Base-by-base conservation (phyloP, 2,888 invertebrate genomes). In the Eugnorisma glareosa region DNA sequence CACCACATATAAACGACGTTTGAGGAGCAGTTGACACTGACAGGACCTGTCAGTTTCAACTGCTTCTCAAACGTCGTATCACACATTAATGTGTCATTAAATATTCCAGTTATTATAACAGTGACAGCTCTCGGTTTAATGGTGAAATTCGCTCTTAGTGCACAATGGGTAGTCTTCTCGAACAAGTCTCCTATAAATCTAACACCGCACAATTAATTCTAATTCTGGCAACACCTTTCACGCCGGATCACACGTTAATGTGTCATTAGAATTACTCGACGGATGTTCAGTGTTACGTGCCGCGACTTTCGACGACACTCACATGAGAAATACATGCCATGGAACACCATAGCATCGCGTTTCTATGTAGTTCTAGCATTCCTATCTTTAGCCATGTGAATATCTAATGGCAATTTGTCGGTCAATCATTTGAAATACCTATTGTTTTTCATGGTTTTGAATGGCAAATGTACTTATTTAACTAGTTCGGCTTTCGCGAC, bases 261-360 rank as follows among this genome's bases (percentile, higher is more conserved):
- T 87, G 85, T 77, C 67, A 84, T 86, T 79, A 82, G 79, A 86
- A 87, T 79, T 82, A 85, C 72, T 67, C 45, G 83, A 78, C 86
- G 86, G 87, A 86, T 86, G 87, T 78, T 74, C 59, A 21, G 54
- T 37, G 85, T 74, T 82, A 87, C 77, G 86, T 86, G 84, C 48
- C 24, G 0, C 21, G 87, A 85, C 73, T 86, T 70, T 81, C 73
- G 45, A 78, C 67, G 37, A 45, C 63, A 72, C 57, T 31, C 2
- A 40, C 51, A 67, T 69, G 79, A 57, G 71, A 70, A 72, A 57
- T 68, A 63, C 57, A 70, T 28, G 43, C 68, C 82, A 57, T 64
- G 35, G 77, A 21, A 31, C 51, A 48, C 45, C 75, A 84, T 81
- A 31, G 51, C 70, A 48, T 28, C 10, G 4, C 5, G 37, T 48